Conservation (phyloP, 2,113 vertebrate genomes). For the Thunnus thynnus region DNA sequence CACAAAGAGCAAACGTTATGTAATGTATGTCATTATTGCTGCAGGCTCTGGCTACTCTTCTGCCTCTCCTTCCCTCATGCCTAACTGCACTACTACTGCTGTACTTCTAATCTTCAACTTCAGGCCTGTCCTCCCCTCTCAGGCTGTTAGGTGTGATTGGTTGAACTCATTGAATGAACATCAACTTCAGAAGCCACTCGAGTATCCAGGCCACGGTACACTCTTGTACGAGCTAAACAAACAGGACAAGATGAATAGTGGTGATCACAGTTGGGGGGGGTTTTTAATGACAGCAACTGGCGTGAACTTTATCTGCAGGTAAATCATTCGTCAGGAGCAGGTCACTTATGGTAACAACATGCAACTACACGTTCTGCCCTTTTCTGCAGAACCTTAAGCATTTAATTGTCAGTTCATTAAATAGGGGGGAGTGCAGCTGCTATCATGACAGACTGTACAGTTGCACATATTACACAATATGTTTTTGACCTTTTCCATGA, state of each 20-base stretch:
- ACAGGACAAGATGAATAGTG: not conserved
- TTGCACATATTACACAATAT: not conserved
- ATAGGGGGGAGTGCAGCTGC: not conserved
- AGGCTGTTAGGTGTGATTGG: conserved; percentile 16
- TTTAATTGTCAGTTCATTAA: not conserved
- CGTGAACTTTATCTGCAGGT: not conserved
- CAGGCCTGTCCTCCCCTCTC: conserved; percentile 3
- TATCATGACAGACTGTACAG: not conserved
- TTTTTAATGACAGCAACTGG: not conserved
- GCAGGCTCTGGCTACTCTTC: conserved; percentile 12
- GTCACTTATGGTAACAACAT: not conserved
- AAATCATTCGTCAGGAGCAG: conserved; percentile 2
- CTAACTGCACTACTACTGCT: not conserved
- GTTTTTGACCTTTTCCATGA: not conserved
- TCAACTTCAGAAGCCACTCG: not conserved
- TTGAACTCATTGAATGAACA: not conserved
- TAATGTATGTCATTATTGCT: conserved; percentile 5
- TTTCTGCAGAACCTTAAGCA: not conserved
- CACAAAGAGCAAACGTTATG: conserved; percentile 31
- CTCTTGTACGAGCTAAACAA: not conserved
- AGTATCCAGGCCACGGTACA: not conserved
- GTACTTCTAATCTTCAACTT: not conserved
- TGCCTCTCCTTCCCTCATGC: not conserved
- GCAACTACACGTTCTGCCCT: conserved; percentile 18
- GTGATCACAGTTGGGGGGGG: not conserved